Base-by-base conservation (phyloP, 2,113 vertebrate species). In the Pseudois nayaur region DNA sequence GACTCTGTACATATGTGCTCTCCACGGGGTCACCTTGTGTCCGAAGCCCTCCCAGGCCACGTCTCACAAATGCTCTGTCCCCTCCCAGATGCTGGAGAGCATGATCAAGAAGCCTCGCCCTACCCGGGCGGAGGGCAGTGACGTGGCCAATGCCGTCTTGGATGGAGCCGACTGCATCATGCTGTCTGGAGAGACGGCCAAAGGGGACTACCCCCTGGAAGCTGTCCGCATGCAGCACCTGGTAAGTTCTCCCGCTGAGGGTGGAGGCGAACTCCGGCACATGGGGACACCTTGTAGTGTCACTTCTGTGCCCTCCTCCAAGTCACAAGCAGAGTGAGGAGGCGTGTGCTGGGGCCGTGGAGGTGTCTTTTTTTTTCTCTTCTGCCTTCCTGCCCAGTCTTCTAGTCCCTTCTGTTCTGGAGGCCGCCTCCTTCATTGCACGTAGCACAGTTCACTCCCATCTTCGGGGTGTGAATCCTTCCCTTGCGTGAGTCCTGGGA, bases 51-150 rank as follows among this genome's bases (percentile, higher is more conserved):
- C 59, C 25, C 50, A 21, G 29, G 4, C 48, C 33, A 0, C 0
- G 0, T 27, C 36, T 96, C 48, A 79, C 5, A 8, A 14, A 0
- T 17, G 40, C 5, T 89, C 7, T 83, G 87, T 82, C 2, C 55
- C 87, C n/a, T 83, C 33, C 60, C 92, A 99, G 99, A 99, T 99
- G 99, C 97, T 99, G 98, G 99, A 99, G 98, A 99, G 99, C 98
- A 99, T 99, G 99, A 99, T 99, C 98, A 99, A 99, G 99, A 99
- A 99, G 78, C 99, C 99, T 14, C 99, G 99, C 1, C 99, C 99
- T 0, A 99, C 99, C 1, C 99, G 99, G 0, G 99, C 99, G 0
- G 99, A 99, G 99, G 99, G 99, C 98, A 99, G 99, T 0, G 99
- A 99, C 0, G 99, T 99, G 3, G 99, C 99, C 96, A 99, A 99